phyloP scores from a whole-genome alignment of 1,140 invertebrate species.

The Leptoteleia sp. region DNA sequence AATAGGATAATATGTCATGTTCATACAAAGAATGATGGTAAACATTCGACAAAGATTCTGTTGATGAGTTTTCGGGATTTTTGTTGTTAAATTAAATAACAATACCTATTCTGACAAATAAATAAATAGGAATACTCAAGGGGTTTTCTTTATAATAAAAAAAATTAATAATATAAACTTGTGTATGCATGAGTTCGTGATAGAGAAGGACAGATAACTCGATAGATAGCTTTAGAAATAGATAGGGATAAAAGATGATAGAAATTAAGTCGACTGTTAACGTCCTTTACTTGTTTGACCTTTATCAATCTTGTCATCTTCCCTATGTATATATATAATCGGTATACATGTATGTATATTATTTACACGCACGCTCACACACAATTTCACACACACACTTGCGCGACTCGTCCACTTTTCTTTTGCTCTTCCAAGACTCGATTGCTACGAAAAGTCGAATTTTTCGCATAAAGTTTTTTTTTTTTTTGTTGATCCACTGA shows the following conservation, averaged over 20 bases:
- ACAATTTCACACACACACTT: constrained; percentile 10
- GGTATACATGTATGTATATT: constrained; percentile 51
- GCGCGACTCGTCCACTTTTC: not conserved
- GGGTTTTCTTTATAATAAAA: constrained; percentile 30
- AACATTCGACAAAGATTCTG: constrained; percentile 24
- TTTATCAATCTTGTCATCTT: constrained; percentile 16
- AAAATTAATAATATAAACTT: too few relatives aligned
- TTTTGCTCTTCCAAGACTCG: not conserved
- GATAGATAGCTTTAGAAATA: constrained; percentile 17
- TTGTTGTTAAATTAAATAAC: constrained; percentile 63
- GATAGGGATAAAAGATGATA: constrained; percentile 25
- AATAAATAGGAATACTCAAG: constrained; percentile 63
- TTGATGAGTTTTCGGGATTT: constrained; percentile 1
- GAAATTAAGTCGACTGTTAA: constrained; percentile 51
- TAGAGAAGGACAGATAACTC: constrained; percentile 1
- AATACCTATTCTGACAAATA: constrained; percentile 53
- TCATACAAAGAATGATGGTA: constrained; percentile 21
- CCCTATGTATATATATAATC: constrained; percentile 32
- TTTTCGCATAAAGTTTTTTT: constrained; percentile 1
- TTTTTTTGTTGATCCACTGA: not conserved
- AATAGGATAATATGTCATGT: constrained; percentile 37
- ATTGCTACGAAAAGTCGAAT: too few relatives aligned
- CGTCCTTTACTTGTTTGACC: constrained; percentile 21
- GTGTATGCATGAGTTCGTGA: constrained; percentile 16
- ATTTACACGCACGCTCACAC: constrained; percentile 46